Evolutionary conservation across 2,113 vertebrate genomes (phyloP).

Genomic region (Mormoops blainvillei): DNA sequence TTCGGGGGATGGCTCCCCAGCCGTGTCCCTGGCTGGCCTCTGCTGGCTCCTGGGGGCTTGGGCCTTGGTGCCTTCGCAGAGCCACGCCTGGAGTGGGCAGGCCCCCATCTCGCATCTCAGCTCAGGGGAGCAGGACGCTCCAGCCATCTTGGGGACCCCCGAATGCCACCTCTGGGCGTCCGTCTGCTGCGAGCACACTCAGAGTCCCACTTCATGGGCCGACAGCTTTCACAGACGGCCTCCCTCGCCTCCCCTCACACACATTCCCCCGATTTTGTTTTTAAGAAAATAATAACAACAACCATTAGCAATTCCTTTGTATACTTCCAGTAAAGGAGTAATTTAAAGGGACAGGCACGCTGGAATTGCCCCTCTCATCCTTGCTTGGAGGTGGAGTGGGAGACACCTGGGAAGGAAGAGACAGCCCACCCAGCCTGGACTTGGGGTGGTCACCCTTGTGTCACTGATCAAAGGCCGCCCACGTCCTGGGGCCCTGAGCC

Average conservation of each 20-base stretch:
- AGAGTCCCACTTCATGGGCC: not conserved
- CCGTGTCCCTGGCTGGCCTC: not conserved
- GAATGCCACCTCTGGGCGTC: constrained; percentile 20
- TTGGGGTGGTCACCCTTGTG: constrained; percentile 24
- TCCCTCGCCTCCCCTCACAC: not conserved
- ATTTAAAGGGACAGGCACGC: constrained; percentile 45
- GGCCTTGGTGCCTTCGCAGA: not conserved
- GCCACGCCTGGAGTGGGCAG: rapidly evolving
- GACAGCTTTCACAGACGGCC: constrained; percentile 52
- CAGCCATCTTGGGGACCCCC: constrained; percentile 20
- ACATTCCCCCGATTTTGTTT: not conserved
- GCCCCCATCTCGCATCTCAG: not conserved
- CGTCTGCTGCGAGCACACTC: not conserved
- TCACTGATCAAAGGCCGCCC: not conserved
- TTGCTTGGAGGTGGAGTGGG: not conserved
- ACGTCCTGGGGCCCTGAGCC: not conserved
- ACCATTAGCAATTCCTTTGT: constrained; percentile 45
- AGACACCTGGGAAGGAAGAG: constrained; percentile 50
- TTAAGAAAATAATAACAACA: constrained; percentile 56
- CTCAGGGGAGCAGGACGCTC: not conserved
- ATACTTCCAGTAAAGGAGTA: constrained; percentile 59
- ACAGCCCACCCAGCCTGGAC: not conserved
- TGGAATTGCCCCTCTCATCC: not conserved
- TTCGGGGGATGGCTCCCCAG: not conserved
- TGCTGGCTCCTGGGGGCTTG: not conserved